Percentiles rank a stretch among this genome's conserved stretches.
phyloP scores from a whole-genome alignment of 2,113 vertebrate species.

The Gallinago undulata region DNA sequence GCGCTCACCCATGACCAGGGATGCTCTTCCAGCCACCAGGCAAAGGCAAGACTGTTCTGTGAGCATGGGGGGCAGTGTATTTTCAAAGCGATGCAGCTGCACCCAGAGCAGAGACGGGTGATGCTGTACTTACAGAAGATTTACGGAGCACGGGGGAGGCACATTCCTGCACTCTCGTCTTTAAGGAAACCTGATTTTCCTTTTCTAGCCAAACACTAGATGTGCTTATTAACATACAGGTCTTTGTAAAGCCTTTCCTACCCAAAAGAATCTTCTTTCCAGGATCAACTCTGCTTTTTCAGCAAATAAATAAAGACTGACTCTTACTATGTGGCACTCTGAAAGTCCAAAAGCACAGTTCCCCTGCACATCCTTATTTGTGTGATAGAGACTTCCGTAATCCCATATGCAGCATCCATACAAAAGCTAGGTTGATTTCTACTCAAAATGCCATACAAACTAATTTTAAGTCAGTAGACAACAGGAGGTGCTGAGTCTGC shows the following conservation, averaged over 20 bases:
- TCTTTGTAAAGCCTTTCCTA: not conserved
- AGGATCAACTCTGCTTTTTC: not conserved
- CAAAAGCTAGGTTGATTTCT: not conserved
- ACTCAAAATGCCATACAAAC: not conserved
- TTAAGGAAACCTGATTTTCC: not conserved
- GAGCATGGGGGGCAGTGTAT: not conserved
- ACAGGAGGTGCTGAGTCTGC: not conserved
- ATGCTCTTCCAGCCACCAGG: not conserved
- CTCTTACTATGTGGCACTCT: not conserved
- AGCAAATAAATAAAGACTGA: not conserved
- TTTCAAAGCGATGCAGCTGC: not conserved
- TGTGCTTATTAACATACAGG: not conserved
- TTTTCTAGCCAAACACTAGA: not conserved
- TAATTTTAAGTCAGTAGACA: not conserved
- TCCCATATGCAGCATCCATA: not conserved
- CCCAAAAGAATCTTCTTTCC: not conserved
- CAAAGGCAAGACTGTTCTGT: not conserved
- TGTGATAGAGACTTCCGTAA: not conserved
- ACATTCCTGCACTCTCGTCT: not conserved
- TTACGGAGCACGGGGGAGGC: fast-evolving
- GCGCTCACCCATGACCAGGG: not conserved
- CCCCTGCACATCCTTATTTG: not conserved
- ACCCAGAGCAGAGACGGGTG: not conserved
- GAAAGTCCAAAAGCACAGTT: not conserved
- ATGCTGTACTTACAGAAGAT: not conserved